Evolutionary conservation across 2,113 vertebrate species (phyloP).

Genomic region (Silurus meridionalis): DNA sequence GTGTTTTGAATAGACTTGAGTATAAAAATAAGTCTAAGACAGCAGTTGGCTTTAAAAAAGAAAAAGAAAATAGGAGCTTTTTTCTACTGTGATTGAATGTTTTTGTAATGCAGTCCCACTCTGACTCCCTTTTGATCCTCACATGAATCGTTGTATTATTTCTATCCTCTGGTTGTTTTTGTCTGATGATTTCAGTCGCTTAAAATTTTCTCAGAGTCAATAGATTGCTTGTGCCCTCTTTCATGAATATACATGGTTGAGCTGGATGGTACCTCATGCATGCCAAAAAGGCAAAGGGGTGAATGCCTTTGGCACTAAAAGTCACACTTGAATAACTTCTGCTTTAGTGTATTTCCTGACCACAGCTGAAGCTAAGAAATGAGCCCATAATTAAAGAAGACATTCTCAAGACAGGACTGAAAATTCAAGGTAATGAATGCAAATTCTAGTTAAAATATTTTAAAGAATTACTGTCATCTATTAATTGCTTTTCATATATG

Average conservation of each 20-base stretch:
- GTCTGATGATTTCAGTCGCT: slow-evolving; percentile 64
- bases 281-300: not conserved
- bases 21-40: not conserved
- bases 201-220: slow-evolving; percentile 47
- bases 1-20: not conserved
- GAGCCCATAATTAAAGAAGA: slow-evolving; percentile 21
- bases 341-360: slow-evolving; percentile 44
- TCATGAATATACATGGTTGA: slow-evolving; percentile 53
- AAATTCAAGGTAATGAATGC: not conserved
- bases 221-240: slow-evolving; percentile 47
- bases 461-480: not conserved
- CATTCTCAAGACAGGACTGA: not conserved
- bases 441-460: not conserved
- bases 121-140: slow-evolving; percentile 53
- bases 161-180: slow-evolving; percentile 53
- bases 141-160: slow-evolving; percentile 68
- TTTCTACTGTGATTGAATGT: slow-evolving; percentile 66
- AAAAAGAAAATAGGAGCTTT: slow-evolving; percentile 52
- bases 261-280: slow-evolving; percentile 33
- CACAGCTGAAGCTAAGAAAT: slow-evolving; percentile 9
- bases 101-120: slow-evolving; percentile 56
- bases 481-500: not conserved
- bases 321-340: slow-evolving; percentile 35
- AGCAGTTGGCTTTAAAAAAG: too few relatives aligned
- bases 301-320: slow-evolving; percentile 28